Evolutionary conservation across 1,140 invertebrate species (phyloP).

Genomic region (Heliconius congener): DNA sequence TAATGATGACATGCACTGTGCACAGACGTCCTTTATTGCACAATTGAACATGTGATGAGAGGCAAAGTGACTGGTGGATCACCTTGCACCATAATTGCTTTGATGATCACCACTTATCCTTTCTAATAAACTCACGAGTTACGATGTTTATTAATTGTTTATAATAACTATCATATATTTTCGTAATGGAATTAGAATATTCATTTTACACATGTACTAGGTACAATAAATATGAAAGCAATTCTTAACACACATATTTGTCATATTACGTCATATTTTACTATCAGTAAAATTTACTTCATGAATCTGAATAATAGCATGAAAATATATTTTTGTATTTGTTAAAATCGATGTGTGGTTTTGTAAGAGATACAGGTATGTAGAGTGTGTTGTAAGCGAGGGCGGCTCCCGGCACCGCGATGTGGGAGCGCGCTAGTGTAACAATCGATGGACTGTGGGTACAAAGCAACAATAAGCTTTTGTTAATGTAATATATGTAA

Average conservation of each 20-base stretch:
- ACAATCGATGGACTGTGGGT: slow-evolving; percentile 61
- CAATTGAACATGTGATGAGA: slow-evolving; percentile 40
- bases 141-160: slow-evolving; percentile 15
- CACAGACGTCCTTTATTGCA: slow-evolving; percentile 43
- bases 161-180: not conserved
- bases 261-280: not conserved
- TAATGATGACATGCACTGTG: slow-evolving; percentile 19
- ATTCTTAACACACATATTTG: not conserved
- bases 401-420: slow-evolving; percentile 44
- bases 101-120: slow-evolving; percentile 44
- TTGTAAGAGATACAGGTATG: slow-evolving; percentile 3
- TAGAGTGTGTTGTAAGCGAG: slow-evolving; percentile 30
- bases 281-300: not conserved
- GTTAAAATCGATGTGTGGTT: not conserved
- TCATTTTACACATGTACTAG: not conserved
- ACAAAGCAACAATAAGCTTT: slow-evolving; percentile 47
- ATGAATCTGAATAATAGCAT: not conserved
- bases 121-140: slow-evolving; percentile 40
- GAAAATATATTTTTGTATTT: not conserved
- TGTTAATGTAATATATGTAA: slow-evolving; percentile 25
- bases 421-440: slow-evolving; percentile 57
- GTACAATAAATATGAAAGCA: not conserved
- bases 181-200: not conserved
- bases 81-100: slow-evolving; percentile 59
- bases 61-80: slow-evolving; percentile 52